Evolutionary conservation across 2,113 vertebrate species (phyloP), one percentile per base, ranked within the genome.

Genomic region (Triplophysa siluroides): DNA sequence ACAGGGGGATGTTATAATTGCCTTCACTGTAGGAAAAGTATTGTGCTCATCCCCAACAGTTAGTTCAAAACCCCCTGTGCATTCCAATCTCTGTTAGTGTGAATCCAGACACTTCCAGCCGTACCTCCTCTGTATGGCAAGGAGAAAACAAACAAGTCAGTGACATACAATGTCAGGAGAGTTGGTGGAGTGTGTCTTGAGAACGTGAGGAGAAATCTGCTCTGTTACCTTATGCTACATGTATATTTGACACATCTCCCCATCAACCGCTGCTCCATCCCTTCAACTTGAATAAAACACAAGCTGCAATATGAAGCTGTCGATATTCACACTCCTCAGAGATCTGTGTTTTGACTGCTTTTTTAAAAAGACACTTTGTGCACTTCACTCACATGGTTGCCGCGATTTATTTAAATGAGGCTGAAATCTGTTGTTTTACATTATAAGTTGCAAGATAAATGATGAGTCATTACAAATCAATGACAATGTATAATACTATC

Each of bases 1-100:
- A 11, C 80, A 75, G 76, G 26, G 64, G 76, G 56, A 68, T 54
- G 45, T 26, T 52, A 12, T 50, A 74, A 79, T 74, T 75, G 33
- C 70, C 60, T 71, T 62, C 52, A 38, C 72, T 47, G 41, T 16
- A 26, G 33, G 69, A 67, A 41, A 68, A 29, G 60, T 5, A 24
- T 75, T 76, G 21, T 75, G 62, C 23, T 75, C 63, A 29, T 60
- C 26, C 50, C 64, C n/a, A 47, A 60, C 52, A 58, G 50, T 45
- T 16, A 23, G 61, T 58, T 78, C 33, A 33, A 56, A 58, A 29
- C 24, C 18, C 62, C 23, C 29, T 19, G 8, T 45, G 68, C 58
- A 52, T 29, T 52, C 26, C 67, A 23, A 45, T 19, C 54, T 60
- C 65, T 26, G 33, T 67, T 38, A 24, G 29, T 78, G 76, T 78